Base-by-base conservation (phyloP, 1,140 invertebrate genomes). In the Drosophila triauraria region DNA sequence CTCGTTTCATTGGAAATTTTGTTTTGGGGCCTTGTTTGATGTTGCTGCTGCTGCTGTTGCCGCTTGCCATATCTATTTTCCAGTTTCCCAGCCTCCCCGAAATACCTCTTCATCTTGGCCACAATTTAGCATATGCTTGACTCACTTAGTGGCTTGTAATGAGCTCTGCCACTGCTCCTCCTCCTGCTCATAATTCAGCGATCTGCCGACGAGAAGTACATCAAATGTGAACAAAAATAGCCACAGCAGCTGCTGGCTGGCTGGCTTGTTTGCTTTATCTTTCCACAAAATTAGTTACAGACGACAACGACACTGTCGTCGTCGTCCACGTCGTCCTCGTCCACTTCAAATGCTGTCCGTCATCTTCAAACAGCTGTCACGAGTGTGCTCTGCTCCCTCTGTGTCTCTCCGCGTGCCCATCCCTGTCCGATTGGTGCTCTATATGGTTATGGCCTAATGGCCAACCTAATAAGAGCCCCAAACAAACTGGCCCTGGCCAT, bases 401-500 rank as follows among this genome's bases (percentile, higher is more conserved):
- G 9, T 7, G 20, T 35, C 50, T 20, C 9, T 2, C 32, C 63
- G 25, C 40, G 15, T 30, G 42, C 38, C 50, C 32, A 17, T 53
- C 50, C 4, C 51, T 7, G 27, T 59, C 76, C 71, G 62, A 88
- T 78, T 81, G 72, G 70, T 87, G 64, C 71, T 43, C 40, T 87
- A 86, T 86, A 87, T 78, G 85, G 85, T 56, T 84, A 75, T 90
- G 76, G 76, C 68, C 85, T 88, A 88, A 87, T 87, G 59, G 80
- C 71, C 85, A 70, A 72, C 53, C 84, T 84, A 87, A 88, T 87
- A 82, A 61, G 72, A 59, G 69, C 7, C 35, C 53, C 67, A 71
- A 71, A 76, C 63, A 61, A 38, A 71, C 65, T 76, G 61, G 61
- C 30, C 65, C 72, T 50, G 48, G 62, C 51, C 64, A 63, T 62